A percentile compares a stretch with the other conserved stretches of the same genome.
Conservation (phyloP, 2,113 vertebrate genomes). For the Python bivittatus region DNA sequence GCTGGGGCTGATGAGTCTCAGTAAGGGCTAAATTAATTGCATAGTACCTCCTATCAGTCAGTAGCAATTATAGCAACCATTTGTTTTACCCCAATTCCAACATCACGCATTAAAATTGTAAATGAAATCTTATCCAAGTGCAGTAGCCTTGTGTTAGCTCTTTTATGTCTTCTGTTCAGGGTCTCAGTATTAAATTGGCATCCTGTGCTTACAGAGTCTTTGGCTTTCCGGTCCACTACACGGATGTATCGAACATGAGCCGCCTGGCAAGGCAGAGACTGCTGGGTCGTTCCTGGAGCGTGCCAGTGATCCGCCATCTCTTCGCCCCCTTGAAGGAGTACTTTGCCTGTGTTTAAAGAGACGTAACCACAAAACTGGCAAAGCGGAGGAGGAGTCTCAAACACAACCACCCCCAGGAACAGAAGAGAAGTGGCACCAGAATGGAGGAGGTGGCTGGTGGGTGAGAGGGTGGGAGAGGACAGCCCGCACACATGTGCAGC, state of each 20-base stretch:
- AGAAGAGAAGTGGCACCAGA: slow-evolving; percentile 71
- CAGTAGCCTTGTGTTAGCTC: neutral
- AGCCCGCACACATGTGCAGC: slow-evolving; percentile 60
- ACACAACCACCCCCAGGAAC: slow-evolving; percentile 74
- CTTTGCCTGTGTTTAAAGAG: slow-evolving; percentile 91
- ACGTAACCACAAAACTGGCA: slow-evolving; percentile 71
- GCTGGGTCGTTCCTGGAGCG: slow-evolving; percentile 95
- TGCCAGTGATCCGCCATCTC: slow-evolving; percentile 98
- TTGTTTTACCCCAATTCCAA: neutral
- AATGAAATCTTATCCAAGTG: neutral
- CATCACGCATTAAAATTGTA: neutral
- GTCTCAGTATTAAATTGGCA: neutral
- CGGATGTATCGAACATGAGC: slow-evolving; percentile 99
- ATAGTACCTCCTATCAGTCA: neutral
- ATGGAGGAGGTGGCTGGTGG: slow-evolving; percentile 78
- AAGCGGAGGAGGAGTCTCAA: slow-evolving; percentile 68
- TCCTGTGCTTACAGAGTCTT: slow-evolving; percentile 79
- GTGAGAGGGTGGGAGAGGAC: slow-evolving; percentile 68
- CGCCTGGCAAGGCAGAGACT: slow-evolving; percentile 96
- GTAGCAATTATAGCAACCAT: neutral
- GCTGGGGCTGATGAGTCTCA: neutral
- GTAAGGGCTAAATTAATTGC: neutral
- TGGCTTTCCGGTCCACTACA: slow-evolving; percentile 97
- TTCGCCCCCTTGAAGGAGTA: slow-evolving; percentile 99
- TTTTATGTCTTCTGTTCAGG: neutral